Conservation (phyloP, 2,113 vertebrate genomes). For the Neodontobutis hainanensis region DNA sequence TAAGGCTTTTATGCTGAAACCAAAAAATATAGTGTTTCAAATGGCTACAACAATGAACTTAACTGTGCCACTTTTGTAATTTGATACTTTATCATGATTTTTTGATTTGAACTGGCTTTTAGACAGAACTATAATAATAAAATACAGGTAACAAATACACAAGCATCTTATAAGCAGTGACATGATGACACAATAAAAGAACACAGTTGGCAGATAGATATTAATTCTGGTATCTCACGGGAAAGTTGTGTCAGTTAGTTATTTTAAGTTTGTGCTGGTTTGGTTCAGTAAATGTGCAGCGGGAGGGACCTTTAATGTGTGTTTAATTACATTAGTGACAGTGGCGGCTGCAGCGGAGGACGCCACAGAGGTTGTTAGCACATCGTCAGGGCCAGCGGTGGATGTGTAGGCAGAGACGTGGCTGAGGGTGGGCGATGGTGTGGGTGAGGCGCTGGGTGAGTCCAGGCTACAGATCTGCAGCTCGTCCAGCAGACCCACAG, state of each 20-base stretch:
- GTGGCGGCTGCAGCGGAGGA: slow-evolving; percentile 70
- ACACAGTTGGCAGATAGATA: slow-evolving; percentile 12
- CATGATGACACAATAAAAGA: slow-evolving; percentile 31
- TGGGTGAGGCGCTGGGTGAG: slow-evolving; percentile 82
- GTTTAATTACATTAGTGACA: slow-evolving; percentile 88
- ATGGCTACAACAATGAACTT: no score
- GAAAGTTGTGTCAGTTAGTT: slow-evolving; percentile 12
- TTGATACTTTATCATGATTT: neutral
- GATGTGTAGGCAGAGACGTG: slow-evolving; percentile 81
- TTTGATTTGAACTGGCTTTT: slow-evolving; percentile 35
- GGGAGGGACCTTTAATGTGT: slow-evolving; percentile 33
- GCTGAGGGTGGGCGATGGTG: slow-evolving; percentile 88
- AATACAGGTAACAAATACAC: slow-evolving; percentile 23
- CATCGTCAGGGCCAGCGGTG: slow-evolving; percentile 80
- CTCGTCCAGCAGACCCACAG: slow-evolving; percentile 84
- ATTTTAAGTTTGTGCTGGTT: slow-evolving; percentile 47
- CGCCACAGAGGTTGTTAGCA: slow-evolving; percentile 78
- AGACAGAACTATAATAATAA: slow-evolving; percentile 6
- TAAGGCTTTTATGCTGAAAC: no score
- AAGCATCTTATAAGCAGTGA: slow-evolving; percentile 28
- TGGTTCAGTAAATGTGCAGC: slow-evolving; percentile 39
- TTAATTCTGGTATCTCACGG: slow-evolving; percentile 19
- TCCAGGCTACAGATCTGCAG: slow-evolving; percentile 84
- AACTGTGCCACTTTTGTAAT: no score
- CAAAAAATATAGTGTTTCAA: no score